Percentiles rank a stretch among this genome's conserved stretches.
Evolutionary conservation across 2,113 vertebrate species (phyloP).

Genomic region (Columbina picui): DNA sequence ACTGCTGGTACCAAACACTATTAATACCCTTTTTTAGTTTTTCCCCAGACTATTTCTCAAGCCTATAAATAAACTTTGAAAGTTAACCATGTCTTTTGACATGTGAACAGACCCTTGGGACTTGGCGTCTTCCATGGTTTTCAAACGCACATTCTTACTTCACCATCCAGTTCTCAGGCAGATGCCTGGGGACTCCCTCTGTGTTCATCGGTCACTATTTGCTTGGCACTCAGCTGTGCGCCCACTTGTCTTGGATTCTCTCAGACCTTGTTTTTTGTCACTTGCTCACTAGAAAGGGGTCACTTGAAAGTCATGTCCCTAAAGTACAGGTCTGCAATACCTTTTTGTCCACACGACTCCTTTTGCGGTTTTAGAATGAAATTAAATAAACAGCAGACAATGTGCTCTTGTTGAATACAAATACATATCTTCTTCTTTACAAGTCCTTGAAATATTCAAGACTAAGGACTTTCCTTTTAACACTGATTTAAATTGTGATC

Average conservation of each 20-base stretch:
- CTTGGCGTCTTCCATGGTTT: neutral
- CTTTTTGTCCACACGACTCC: neutral
- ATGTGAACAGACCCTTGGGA: neutral
- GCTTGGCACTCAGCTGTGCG: rapidly evolving
- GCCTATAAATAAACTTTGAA: neutral
- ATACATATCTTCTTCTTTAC: neutral
- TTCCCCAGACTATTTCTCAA: neutral
- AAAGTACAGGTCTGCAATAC: neutral
- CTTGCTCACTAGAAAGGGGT: neutral
- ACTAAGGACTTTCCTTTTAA: neutral
- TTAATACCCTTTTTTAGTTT: no score
- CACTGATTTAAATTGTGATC: neutral
- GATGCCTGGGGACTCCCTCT: no score
- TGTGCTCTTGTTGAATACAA: neutral
- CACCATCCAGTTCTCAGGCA: rapidly evolving
- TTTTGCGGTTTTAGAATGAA: neutral
- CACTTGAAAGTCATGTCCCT: neutral
- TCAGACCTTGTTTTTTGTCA: neutral
- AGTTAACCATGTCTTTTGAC: neutral
- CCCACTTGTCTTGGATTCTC: neutral
- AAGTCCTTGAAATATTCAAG: neutral
- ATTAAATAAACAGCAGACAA: neutral
- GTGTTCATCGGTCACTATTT: neutral
- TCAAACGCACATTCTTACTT: neutral
- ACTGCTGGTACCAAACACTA: neutral